Percentiles rank a stretch among this genome's conserved stretches.
Evolutionary conservation across 2,888 invertebrate species (phyloP).

Genomic region (Papilio elwesi): DNA sequence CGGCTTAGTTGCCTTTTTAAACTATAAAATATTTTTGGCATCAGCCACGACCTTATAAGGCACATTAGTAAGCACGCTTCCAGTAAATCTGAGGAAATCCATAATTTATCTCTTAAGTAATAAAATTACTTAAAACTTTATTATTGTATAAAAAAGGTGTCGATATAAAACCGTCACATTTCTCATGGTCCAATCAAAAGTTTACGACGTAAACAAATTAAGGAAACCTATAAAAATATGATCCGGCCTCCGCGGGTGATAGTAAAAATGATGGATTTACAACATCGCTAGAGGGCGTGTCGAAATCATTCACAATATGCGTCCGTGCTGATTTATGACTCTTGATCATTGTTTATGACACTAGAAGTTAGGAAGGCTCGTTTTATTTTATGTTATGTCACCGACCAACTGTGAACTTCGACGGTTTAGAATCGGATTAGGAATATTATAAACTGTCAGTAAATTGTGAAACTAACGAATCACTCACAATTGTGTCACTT

Average conservation of each 20-base stretch:
- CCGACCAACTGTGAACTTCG: too few species aligned
- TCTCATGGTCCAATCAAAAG: slow-evolving; percentile 45
- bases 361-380: slow-evolving; percentile 17
- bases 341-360: slow-evolving; percentile 30
- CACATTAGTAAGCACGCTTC: not conserved
- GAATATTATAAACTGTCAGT: too few species aligned
- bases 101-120: slow-evolving; percentile 9
- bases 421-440: too few species aligned
- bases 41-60: not conserved
- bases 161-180: slow-evolving; percentile 34
- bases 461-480: too few species aligned
- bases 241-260: slow-evolving; percentile 50
- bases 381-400: slow-evolving; percentile 23
- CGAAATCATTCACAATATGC: slow-evolving; percentile 53
- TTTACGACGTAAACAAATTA: slow-evolving; percentile 56
- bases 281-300: slow-evolving; percentile 57
- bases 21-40: too few species aligned
- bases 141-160: slow-evolving; percentile 19
- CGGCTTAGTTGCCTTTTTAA: too few species aligned
- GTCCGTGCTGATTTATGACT: slow-evolving; percentile 31
- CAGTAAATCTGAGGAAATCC: not conserved
- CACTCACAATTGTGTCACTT: too few species aligned
- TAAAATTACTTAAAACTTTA: not conserved
- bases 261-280: slow-evolving; percentile 66
- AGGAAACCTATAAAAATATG: slow-evolving; percentile 60